Percentiles rank a stretch among this genome's conserved stretches.
phyloP scores from a whole-genome alignment of 2,888 invertebrate species.

The Chrysolina americana region DNA sequence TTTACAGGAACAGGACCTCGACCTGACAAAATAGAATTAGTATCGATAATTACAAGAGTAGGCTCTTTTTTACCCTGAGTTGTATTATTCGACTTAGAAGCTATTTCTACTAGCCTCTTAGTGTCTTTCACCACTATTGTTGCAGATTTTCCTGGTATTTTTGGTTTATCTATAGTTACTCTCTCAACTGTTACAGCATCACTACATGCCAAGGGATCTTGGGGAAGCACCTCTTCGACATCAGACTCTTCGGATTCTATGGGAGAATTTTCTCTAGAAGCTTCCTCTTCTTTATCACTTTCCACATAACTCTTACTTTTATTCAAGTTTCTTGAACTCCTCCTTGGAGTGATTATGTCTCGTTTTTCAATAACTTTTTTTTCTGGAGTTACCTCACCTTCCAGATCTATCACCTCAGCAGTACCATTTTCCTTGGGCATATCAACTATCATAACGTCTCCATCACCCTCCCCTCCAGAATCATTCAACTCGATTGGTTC shows the following conservation, averaged over 20 bases:
- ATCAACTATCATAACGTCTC: constrained; percentile 66
- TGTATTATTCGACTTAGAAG: constrained; percentile 73
- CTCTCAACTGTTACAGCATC: constrained; percentile 50
- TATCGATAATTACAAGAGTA: constrained; percentile 84
- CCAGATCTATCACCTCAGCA: constrained; percentile 61
- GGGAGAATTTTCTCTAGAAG: constrained; percentile 7
- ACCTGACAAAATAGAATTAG: constrained; percentile 79
- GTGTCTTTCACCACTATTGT: constrained; percentile 79
- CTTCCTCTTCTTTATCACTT: constrained; percentile 64
- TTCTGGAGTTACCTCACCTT: constrained; percentile 65
- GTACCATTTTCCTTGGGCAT: constrained; percentile 61
- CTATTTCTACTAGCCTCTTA: constrained; percentile 79
- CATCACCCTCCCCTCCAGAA: constrained; percentile 58
- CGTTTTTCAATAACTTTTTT: constrained; percentile 59
- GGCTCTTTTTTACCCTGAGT: constrained; percentile 77
- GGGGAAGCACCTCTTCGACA: constrained; percentile 76
- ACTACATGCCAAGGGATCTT: constrained; percentile 72
- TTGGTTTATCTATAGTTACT: constrained; percentile 43
- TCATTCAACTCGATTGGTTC: constrained; percentile 65
- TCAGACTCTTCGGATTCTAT: constrained; percentile 72
- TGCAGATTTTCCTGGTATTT: constrained; percentile 36
- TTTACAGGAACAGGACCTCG: constrained; percentile 73
- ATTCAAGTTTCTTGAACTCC: constrained; percentile 74
- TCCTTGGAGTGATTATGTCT: constrained; percentile 56
- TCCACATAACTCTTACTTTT: constrained; percentile 72